Evolutionary conservation across 2,888 invertebrate species (phyloP), one percentile per base, ranked within the genome.

Genomic region (Theodoxus fluviatilis): DNA sequence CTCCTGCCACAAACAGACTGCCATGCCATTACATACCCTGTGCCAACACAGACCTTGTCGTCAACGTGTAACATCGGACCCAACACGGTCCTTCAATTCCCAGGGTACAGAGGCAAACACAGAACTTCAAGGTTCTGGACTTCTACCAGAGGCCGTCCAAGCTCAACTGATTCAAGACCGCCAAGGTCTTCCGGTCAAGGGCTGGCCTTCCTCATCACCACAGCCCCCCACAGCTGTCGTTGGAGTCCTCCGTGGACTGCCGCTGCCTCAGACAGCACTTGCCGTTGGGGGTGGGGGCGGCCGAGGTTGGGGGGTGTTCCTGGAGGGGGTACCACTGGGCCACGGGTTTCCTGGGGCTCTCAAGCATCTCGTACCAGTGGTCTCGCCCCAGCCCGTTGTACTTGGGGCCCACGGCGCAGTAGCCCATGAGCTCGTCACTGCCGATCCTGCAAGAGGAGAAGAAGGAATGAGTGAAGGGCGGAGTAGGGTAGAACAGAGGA

Each of bases 351-450:
- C 94, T 89, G 9, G 93, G 93, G 87, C 92, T 93, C 85, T 94
- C 93, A 83, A 94, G 84, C 94, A 94, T 92, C 87, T 93, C 93
- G 71, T 92, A 89, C 94, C 94, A 94, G 82, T 94, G 94, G 84
- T 94, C 93, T 61, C 93, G 90, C 0, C 93, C 94, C 40, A 92
- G 90, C 3, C 94, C 94, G 70, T 92, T 91, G 81, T 92, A 91
- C 71, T 90, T 90, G 0, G 93, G 91, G 0, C 94, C 94, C 70
- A 94, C 92, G n/a, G 92, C 92, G 74, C 88, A 88, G 85, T 93
- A 94, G 3, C 95, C 95, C 89, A 95, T 93, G 76, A 94, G 88
- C 85, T 95, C 94, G 85, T 95, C 94, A 40, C 93, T 91, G 15
- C 94, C 94, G 80, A 95, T 94, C 86, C 95, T 94, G 88, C 25